A percentile compares a stretch with the other conserved stretches of the same genome.
phyloP scores from a whole-genome alignment of 2,888 invertebrate species.

The Sarcophaga rosellei region DNA sequence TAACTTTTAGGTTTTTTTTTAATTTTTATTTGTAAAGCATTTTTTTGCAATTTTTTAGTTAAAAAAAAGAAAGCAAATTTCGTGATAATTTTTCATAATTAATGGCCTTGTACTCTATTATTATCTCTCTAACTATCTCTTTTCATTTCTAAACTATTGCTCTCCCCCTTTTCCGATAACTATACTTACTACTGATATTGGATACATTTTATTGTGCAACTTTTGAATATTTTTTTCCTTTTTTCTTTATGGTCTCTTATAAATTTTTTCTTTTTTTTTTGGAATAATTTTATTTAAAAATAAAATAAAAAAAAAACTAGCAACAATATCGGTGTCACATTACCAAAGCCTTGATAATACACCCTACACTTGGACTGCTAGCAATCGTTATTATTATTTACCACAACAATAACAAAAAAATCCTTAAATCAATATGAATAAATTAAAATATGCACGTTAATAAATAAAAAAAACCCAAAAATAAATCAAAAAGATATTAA shows the following conservation, averaged over 20 bases:
- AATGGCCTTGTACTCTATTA: slow-evolving; percentile 31
- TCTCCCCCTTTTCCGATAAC: slow-evolving; percentile 52
- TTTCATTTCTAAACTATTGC: slow-evolving; percentile 4
- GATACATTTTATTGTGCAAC: slow-evolving; percentile 41
- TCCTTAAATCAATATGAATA: slow-evolving; percentile 53
- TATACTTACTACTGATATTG: slow-evolving; percentile 6
- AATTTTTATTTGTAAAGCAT: slow-evolving; percentile 37
- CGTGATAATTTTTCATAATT: background rate
- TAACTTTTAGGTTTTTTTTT: background rate
- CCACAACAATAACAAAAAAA: slow-evolving; percentile 72
- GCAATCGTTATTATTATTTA: slow-evolving; percentile 73
- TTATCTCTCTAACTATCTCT: slow-evolving; percentile 29
- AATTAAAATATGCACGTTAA: slow-evolving; percentile 54
- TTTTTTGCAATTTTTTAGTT: background rate
- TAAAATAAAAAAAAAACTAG: slow-evolving; percentile 71
- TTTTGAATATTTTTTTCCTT: slow-evolving; percentile 57
- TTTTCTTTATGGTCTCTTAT: slow-evolving; percentile 60
- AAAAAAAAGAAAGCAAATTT: no score
- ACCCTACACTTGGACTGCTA: slow-evolving; percentile 79
- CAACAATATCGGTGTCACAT: slow-evolving; percentile 81
- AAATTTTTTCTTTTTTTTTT: slow-evolving; percentile 23
- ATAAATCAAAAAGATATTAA: background rate
- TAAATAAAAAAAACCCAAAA: slow-evolving; percentile 30
- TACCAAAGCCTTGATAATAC: slow-evolving; percentile 81
- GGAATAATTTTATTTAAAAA: slow-evolving; percentile 5